Conservation (phyloP, 2,797 vertebrate genomes). For the Melanotaenia pygmaea region DNA sequence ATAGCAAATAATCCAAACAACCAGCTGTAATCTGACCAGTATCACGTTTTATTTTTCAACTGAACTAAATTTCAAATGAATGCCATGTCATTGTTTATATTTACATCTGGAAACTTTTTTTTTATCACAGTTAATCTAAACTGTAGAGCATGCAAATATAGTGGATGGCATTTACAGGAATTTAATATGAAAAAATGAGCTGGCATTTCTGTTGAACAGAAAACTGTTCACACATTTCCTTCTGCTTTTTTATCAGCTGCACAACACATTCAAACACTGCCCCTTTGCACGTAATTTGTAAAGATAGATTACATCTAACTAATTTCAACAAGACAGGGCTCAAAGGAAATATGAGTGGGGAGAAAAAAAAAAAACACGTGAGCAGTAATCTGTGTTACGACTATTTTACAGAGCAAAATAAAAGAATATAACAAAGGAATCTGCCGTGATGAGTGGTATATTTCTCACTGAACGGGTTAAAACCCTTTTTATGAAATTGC, state of each 20-base stretch:
- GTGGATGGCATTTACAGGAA: not conserved
- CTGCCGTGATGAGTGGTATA: too few species aligned
- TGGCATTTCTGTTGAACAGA: not conserved
- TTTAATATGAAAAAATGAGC: not conserved
- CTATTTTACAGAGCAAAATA: too few species aligned
- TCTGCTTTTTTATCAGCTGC: constrained; percentile 7
- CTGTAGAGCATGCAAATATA: not conserved
- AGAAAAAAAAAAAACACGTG: too few species aligned
- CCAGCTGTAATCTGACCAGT: too few species aligned
- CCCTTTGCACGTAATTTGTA: not conserved
- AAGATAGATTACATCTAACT: not conserved
- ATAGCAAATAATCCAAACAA: not conserved
- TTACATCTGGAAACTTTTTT: not conserved
- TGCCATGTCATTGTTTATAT: not conserved
- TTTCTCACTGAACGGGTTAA: too few species aligned
- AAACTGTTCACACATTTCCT: not conserved
- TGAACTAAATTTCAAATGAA: not conserved
- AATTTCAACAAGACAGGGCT: not conserved
- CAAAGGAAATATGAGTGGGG: not conserved
- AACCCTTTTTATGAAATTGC: too few species aligned
- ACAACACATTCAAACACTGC: too few species aligned
- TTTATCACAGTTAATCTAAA: not conserved
- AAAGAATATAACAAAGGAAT: too few species aligned
- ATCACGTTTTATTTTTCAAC: not conserved
- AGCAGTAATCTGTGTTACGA: not conserved